Base-by-base conservation (phyloP, 2,113 vertebrate species). In the Donacobius atricapilla region DNA sequence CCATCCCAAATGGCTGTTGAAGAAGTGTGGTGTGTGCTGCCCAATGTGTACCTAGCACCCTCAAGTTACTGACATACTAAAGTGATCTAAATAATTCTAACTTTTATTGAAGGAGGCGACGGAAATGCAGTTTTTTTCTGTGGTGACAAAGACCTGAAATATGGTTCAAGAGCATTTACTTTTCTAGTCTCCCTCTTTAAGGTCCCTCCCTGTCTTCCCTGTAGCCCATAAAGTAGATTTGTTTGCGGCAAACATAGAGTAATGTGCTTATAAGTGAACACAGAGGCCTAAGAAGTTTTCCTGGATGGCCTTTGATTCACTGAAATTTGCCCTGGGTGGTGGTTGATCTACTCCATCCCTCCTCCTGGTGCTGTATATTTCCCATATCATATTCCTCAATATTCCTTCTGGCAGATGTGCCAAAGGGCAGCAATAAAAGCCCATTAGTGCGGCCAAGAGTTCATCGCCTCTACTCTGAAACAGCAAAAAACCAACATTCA, bases 401-500 rank as follows among this genome's bases (percentile, higher is more conserved):
- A 85, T 91, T 96, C 82, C 65, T 40, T 39, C 87, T 94, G 85
- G 79, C 75, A 91, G 85, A 73, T 30, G 35, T 77, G 88, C 56
- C 53, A 92, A 95, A 83, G 56, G 64, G 33, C 1, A 0, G 69
- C 47, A 87, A 95, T 94, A 95, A 95, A 96, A 93, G 94, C 76
- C 68, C 28, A 33, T 92, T 96, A 96, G 88, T 97, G 76, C 0
- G 0, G 76, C 72, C 44, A 23, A 37, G 65, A 65, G 89, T 94
- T 91, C 87, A 81, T 27, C 21, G 44, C 75, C 33, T 83, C 48
- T 17, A 9, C 79, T 69, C 54, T 24, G 45, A 70, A 89, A 40
- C 81, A 79, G 68, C 40, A 45, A 72, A 95, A 94, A 93, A 91
- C 58, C 86, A 95, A 96, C 96, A 93, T 96, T 88, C 89, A 89